Base-by-base conservation (phyloP, 1,140 invertebrate genomes). In the Drosophila obscura region DNA sequence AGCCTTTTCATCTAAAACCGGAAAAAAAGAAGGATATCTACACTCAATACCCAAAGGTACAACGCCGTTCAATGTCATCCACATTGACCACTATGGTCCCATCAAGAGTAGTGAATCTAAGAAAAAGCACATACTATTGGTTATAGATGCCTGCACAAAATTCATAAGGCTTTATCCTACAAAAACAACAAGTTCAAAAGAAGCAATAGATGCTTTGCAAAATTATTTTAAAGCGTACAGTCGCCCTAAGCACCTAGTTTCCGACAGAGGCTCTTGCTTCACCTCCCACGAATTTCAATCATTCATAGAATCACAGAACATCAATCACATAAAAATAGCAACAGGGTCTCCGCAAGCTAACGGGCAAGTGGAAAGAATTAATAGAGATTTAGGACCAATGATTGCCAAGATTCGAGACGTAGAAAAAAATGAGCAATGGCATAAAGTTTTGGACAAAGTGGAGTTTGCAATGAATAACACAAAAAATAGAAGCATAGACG, bases 1-100 rank as follows among this genome's bases (percentile, higher is more conserved):
- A n/a, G n/a, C 48, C 13, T 50, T 50, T 8, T 50, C 24, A 9
- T 13, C 43, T 44, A n/a, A n/a, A n/a, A n/a, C n/a, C n/a, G n/a
- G 11, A 16, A 22, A 26, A 28, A 13, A 50, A n/a, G 11, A 49
- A 22, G 11, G 22, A 22, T 49, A 22, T 24, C 22, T 49, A 11
- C 24, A 49, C 11, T 13, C 49, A 2, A 50, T 50, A 6, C 49
- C 24, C 0, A 28, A 50, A 22, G 26, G 22, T 7, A 26, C 13
- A n/a, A 22, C n/a, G 19, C 49, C 49, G 2, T 31, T 50, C 28
- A 2, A 50, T 24, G 22, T 26, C n/a, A 5, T 16, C 5, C 49
- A 28, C 24, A 50, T 50, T n/a, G 49, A 50, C 24, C 49, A 50
- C n/a, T 26, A 50, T 50, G 49, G 49, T 5, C 49, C 11, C 13